Percentiles rank a stretch among this genome's conserved stretches.
Evolutionary conservation across 2,113 vertebrate species (phyloP).

Genomic region (Rhineura floridana): DNA sequence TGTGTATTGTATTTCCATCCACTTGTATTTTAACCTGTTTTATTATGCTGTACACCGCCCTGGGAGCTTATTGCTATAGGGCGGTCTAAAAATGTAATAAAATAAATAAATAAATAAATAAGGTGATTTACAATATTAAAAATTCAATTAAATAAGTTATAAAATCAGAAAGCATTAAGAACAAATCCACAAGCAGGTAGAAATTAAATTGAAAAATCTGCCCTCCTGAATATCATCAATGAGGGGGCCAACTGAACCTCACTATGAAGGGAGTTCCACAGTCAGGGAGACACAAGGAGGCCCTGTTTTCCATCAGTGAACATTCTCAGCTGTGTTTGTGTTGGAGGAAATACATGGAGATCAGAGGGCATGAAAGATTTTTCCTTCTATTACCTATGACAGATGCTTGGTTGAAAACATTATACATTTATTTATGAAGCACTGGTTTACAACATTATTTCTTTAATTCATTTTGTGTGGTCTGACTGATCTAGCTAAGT

Average conservation of each 20-base stretch:
- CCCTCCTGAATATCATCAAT: background rate
- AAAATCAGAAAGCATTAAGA: background rate
- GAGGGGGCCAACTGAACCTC: background rate
- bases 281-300: background rate
- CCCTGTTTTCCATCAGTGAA: background rate
- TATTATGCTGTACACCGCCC: too few relatives aligned
- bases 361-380: background rate
- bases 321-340: background rate
- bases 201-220: background rate
- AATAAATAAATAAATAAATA: too few relatives aligned
- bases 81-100: too few relatives aligned
- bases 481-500: background rate
- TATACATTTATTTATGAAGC: background rate
- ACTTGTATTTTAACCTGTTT: too few relatives aligned
- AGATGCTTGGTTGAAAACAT: background rate
- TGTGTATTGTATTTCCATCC: too few relatives aligned
- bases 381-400: background rate
- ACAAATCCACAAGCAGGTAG: background rate
- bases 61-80: too few relatives aligned
- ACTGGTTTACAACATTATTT: background rate
- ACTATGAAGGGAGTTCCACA: background rate
- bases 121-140: background rate
- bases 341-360: background rate
- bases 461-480: background rate
- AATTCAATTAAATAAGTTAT: background rate